phyloP scores from a whole-genome alignment of 2,797 vertebrate species.

The Macropodus opercularis region DNA sequence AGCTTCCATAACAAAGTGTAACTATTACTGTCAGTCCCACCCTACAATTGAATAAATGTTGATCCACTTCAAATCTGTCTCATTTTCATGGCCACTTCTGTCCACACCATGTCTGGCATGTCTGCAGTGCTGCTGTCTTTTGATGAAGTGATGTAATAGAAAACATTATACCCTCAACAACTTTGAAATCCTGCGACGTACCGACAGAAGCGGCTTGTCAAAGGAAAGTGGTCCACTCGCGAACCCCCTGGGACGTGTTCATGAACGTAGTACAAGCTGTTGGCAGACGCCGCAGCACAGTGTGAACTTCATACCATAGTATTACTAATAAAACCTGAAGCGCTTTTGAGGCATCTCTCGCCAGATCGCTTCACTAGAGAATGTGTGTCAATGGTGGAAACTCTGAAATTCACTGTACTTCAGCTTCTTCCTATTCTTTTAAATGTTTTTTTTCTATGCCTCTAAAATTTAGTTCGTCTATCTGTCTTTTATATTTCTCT shows the following conservation, averaged over 20 bases:
- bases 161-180: conserved; percentile 46
- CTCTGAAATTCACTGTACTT: too few species aligned
- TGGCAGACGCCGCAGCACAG: conserved; percentile 24
- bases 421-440: too few species aligned
- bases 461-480: conserved; percentile 6
- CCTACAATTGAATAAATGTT: conserved; percentile 4
- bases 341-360: conserved; percentile 43
- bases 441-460: conserved; percentile 1
- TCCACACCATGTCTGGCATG: conserved; percentile 18
- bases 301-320: conserved; percentile 26
- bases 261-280: conserved; percentile 22
- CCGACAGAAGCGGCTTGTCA: conserved; percentile 31
- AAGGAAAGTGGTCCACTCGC: conserved; percentile 26
- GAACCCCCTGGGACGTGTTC: conserved; percentile 36
- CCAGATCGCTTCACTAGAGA: conserved; percentile 24
- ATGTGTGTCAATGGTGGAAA: conserved; percentile 11
- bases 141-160: conserved; percentile 41
- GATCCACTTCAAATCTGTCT: conserved; percentile 17
- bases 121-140: conserved; percentile 18
- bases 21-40: not conserved
- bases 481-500: conserved; percentile 8
- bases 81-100: conserved; percentile 1
- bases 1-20: conserved; percentile 1
- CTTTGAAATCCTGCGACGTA: conserved; percentile 43
- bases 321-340: conserved; percentile 46